Base-by-base conservation (phyloP, 2,888 invertebrate species). In the Luperina testacea region DNA sequence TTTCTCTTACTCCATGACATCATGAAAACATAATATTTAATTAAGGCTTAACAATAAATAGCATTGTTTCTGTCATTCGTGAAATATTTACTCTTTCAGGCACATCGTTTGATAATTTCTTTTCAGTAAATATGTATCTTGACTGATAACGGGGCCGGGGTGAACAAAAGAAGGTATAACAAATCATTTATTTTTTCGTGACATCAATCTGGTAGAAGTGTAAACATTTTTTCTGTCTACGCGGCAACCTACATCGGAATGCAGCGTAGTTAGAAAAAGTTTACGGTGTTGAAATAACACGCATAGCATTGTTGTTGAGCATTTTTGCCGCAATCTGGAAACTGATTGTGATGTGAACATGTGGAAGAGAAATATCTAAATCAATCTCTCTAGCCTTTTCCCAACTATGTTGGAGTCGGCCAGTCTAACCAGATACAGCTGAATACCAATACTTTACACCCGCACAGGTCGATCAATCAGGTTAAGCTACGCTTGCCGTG, bases 41-140 rank as follows among this genome's bases (percentile, higher is more conserved):
- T 59, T 45, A 13, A 6, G 57, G 42, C 70, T 59, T 75, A 59
- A 20, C 13, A 64, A 51, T 73, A 71, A 61, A 67, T 65, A 8
- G 57, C 67, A 71, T 53, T 79, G 42, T 51, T 45, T 72, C 15
- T 20, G n/a, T 45, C 78, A 61, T 63, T 57, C 17, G 15, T 72
- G 72, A 48, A 53, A 80, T 72, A 45, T 83, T 80, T 83, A 59
- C 51, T 72, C 4, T 68, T 2, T 5, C 17, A 57, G 4, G 15
- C 53, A 69, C 8, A 48, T 42, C n/a, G 42, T 53, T 51, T 78
- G 53, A 83, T 75, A 64, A 72, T 69, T 64, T 63, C 7, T 71
- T 32, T 38, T 53, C 1, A 32, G 74, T 59, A 38, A 53, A 74
- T 68, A 80, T n/a, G n/a, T 38, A 48, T 82, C 38, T 53, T 69